Conservation (phyloP, 53 echinoderm and acorn worm genomes). For the Luidia sarsii region DNA sequence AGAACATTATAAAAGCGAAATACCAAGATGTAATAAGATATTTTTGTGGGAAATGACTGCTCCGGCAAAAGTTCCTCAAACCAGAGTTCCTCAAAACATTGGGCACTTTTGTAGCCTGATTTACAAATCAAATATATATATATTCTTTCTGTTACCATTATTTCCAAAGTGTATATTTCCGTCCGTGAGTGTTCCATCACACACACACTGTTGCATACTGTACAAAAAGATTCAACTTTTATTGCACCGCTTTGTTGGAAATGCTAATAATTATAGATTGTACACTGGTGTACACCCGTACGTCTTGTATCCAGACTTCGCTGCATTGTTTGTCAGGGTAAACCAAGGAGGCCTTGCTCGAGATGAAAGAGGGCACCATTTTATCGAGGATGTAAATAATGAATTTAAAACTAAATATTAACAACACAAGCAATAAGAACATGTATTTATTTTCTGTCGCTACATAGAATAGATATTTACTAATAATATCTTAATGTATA, state of each 20-base stretch:
- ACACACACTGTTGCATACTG: background rate
- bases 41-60: too few relatives aligned
- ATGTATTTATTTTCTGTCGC: slow-evolving; percentile 37
- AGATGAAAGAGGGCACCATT: background rate
- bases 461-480: slow-evolving; percentile 1
- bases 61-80: too few relatives aligned
- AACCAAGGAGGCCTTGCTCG: background rate
- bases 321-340: slow-evolving; percentile 15
- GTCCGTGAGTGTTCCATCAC: background rate
- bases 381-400: slow-evolving; percentile 35
- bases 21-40: too few relatives aligned
- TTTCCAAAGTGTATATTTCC: background rate
- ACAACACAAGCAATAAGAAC: slow-evolving; percentile 36
- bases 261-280: background rate
- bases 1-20: too few relatives aligned
- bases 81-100: too few relatives aligned
- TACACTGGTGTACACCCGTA: background rate
- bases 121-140: too few relatives aligned
- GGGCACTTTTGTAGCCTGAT: too few relatives aligned
- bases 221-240: background rate
- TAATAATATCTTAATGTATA: slow-evolving; percentile 22
- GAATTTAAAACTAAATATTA: slow-evolving; percentile 6
- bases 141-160: background rate
- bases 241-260: slow-evolving; percentile 26
- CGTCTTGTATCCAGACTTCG: background rate